A percentile compares a stretch with the other conserved stretches of the same genome.
These are phyloP conservation scores for Suillia variegata DNA, from an alignment of 2,888 invertebrate species.

Conservation along the genomic window DNA sequence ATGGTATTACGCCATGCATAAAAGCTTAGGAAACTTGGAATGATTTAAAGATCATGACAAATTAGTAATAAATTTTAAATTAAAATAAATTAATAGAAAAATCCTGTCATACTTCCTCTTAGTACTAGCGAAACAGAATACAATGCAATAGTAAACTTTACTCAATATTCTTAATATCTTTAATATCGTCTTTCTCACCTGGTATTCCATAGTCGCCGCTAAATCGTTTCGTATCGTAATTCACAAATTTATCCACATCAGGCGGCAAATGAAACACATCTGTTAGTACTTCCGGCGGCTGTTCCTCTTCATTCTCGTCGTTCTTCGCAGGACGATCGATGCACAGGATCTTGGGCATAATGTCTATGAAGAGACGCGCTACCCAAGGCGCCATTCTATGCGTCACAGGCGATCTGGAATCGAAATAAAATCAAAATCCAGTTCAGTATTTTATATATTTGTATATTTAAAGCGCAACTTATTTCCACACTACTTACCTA, in stretches of 20 bases:
- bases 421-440: neutral
- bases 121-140: no score
- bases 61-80: no score
- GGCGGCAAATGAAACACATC: conserved; percentile 77
- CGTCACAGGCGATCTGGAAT: conserved; percentile 80
- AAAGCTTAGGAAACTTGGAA: no score
- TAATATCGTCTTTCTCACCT: conserved; percentile 58
- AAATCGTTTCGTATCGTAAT: conserved; percentile 67
- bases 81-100: neutral
- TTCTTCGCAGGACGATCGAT: conserved; percentile 88
- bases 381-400: conserved; percentile 94
- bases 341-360: conserved; percentile 83
- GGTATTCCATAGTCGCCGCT: conserved; percentile 78
- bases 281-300: conserved; percentile 72
- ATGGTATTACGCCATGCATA: no score
- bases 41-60: no score
- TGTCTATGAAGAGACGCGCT: conserved; percentile 81
- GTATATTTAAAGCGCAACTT: no score
- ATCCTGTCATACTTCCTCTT: no score
- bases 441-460: neutral
- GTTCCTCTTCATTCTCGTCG: conserved; percentile 67
- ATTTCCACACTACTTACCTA: conserved; percentile 63
- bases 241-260: conserved; percentile 69
- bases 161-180: no score
- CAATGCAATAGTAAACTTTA: no score